A percentile compares a stretch with the other conserved stretches of the same genome.
Evolutionary conservation across 1,140 invertebrate genomes (phyloP).

Genomic region (Cydia amplana): DNA sequence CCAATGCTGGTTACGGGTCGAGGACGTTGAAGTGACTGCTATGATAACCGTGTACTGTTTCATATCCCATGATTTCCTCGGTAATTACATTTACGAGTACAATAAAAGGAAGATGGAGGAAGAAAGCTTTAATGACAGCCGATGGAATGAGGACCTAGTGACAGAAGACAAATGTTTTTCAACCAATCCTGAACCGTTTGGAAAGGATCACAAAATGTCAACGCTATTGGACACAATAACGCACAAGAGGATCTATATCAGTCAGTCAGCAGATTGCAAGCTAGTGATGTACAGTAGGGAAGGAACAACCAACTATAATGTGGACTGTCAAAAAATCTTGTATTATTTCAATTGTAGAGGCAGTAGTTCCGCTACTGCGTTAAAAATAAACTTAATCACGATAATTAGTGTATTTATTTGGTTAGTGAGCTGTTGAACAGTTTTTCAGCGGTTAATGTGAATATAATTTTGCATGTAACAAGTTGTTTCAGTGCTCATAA

Average conservation of each 20-base stretch:
- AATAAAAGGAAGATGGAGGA: slow-evolving; percentile 65
- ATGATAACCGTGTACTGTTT: slow-evolving; percentile 59
- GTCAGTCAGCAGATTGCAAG: slow-evolving; percentile 58
- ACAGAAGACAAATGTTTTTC: slow-evolving; percentile 38
- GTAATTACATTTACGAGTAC: slow-evolving; percentile 61
- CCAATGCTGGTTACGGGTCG: slow-evolving; percentile 69
- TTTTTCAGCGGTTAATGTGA: not conserved
- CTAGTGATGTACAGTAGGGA: slow-evolving; percentile 70
- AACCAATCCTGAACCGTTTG: slow-evolving; percentile 36
- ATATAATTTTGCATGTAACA: not conserved
- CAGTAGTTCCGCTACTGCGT: slow-evolving; percentile 39
- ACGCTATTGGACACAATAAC: slow-evolving; percentile 65
- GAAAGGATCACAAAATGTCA: slow-evolving; percentile 60
- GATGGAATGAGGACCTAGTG: slow-evolving; percentile 60
- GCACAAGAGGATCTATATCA: slow-evolving; percentile 59
- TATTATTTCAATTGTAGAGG: slow-evolving; percentile 61
- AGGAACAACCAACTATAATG: slow-evolving; percentile 64
- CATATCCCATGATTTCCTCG: slow-evolving; percentile 60
- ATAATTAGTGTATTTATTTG: slow-evolving; percentile 42
- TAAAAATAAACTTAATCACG: slow-evolving; percentile 38
- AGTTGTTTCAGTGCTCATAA: not conserved
- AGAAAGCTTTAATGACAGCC: slow-evolving; percentile 61
- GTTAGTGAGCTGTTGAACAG: slow-evolving; percentile 32
- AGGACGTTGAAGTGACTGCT: slow-evolving; percentile 62
- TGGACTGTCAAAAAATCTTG: slow-evolving; percentile 62